Percentiles rank a stretch among this genome's conserved stretches.
Evolutionary conservation across 2,888 invertebrate species (phyloP).

Genomic region (Conchocele bisecta): DNA sequence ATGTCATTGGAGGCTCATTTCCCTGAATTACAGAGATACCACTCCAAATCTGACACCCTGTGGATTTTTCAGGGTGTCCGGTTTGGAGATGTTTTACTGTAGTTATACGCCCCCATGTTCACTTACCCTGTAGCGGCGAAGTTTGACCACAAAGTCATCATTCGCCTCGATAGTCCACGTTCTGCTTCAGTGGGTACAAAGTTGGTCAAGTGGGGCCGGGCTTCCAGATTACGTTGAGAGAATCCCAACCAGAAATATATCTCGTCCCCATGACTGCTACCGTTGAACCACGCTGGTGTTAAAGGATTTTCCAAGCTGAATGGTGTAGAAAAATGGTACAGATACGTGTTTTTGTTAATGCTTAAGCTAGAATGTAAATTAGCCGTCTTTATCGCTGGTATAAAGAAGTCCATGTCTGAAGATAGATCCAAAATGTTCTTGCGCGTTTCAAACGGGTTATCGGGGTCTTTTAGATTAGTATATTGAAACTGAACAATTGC

Average conservation of each 20-base stretch:
- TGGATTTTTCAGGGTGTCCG: too few species aligned
- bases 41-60: too few species aligned
- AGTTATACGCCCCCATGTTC: background rate
- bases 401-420: constrained; percentile 40
- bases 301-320: background rate
- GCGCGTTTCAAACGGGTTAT: constrained; percentile 12
- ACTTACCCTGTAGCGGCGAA: constrained; percentile 45
- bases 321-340: constrained; percentile 44
- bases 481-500: constrained; percentile 39
- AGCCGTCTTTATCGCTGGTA: constrained; percentile 40
- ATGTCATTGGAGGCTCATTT: too few species aligned
- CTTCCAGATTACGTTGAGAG: constrained; percentile 16
- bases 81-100: too few species aligned
- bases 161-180: constrained; percentile 1
- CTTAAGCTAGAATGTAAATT: constrained; percentile 23
- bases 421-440: constrained; percentile 31
- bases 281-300: constrained; percentile 44
- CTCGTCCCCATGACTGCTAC: constrained; percentile 43
- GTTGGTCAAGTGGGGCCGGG: constrained; percentile 17
- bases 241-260: constrained; percentile 45
- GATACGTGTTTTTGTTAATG: constrained; percentile 14
- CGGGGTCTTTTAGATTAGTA: constrained; percentile 34
- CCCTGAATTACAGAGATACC: too few species aligned
- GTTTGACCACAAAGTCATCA: constrained; percentile 40
- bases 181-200: constrained; percentile 21